Base-by-base conservation (phyloP, 2,113 vertebrate species). In the Rhea pennata region DNA sequence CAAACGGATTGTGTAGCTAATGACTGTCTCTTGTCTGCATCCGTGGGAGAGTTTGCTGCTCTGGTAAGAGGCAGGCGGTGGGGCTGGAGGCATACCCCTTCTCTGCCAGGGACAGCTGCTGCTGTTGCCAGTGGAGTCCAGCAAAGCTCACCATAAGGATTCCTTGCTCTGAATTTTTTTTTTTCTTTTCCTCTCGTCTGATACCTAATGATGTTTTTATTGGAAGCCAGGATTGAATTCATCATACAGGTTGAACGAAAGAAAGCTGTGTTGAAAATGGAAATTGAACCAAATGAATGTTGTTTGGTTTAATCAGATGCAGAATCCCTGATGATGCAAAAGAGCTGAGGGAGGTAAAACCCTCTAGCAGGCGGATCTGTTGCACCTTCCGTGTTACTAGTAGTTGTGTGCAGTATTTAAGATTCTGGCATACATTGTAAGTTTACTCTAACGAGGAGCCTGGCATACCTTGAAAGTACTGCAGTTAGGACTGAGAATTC, bases 401-500 rank as follows among this genome's bases (percentile, higher is more conserved):
- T 77, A 56, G 88, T 77, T 91, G 42, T 48, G 77, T 84, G 67
- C 53, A 51, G n/a, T 92, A 48, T 89, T 93, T 85, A 84, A 87
- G 39, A 19, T 12, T 19, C 21, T 51, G 36, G 23, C 26, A 27
- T 56, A 21, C 36, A 40, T 14, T 73, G 26, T 15, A 39, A 74
- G 51, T 20, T 59, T 59, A 33, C 39, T 94, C 0, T 88, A 59
- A 87, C 39, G 79, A 69, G 87, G 75, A 40, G 70, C 76, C 59
- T 91, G 90, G 14, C 87, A n/a, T 92, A 69, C 58, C 26, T 84
- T 93, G 19, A 79, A 95, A 95, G 78, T 77, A 8, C 78, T 87
- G 67, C 67, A 95, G 95, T 89, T 97, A 95, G 89, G 84, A 88
- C 65, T 87, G 89, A 91, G 91, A 59, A 84, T 95, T 87, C 75